Evolutionary conservation across 2,113 vertebrate species (phyloP), one percentile per base, ranked within the genome.

Genomic region (Motacilla alba): DNA sequence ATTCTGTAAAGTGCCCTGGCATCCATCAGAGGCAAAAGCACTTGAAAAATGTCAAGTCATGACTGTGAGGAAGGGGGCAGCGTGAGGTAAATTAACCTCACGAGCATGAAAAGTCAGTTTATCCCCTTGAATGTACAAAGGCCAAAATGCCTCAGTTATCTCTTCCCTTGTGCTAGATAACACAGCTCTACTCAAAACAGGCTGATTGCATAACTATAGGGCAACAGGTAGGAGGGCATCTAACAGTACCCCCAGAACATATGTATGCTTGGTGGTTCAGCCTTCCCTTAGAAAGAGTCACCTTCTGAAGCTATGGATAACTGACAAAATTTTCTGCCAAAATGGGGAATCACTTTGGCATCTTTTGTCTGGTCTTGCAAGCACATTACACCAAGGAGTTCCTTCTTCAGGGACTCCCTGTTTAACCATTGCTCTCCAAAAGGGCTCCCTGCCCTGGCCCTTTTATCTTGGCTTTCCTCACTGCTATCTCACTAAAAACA

Each of bases 11-110:
- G 90, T 62, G 64, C 69, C 81, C 60, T 82, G 76, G 62, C 78
- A 96, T 73, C 82, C 83, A 86, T 69, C 79, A 72, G 89, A 95
- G 63, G 86, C 81, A 94, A 91, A 95, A 74, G 56, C 69, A 94
- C 81, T 69, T 95, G 89, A 93, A 96, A 97, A 96, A 95, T 85
- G 94, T 96, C 92, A 95, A 95, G 95, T 96, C 91, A 94, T 84
- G 95, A 95, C 79, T 78, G 85, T 35, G 83, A 95, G 31, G 49
- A 93, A 63, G 69, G 79, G 89, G 69, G 44, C 84, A 94, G 67
- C 20, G 1, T 3, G 23, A 90, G 63, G 86, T 70, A 94, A 91
- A 90, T 91, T 70, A 88, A 89, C 76, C 72, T 72, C 50, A 77
- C 33, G 28, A 95, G 59, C 55, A 81, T 31, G 52, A 94, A 13